Evolutionary conservation across 2,888 invertebrate species (phyloP), one percentile per base, ranked within the genome.

Genomic region (Cristatella mucedo): DNA sequence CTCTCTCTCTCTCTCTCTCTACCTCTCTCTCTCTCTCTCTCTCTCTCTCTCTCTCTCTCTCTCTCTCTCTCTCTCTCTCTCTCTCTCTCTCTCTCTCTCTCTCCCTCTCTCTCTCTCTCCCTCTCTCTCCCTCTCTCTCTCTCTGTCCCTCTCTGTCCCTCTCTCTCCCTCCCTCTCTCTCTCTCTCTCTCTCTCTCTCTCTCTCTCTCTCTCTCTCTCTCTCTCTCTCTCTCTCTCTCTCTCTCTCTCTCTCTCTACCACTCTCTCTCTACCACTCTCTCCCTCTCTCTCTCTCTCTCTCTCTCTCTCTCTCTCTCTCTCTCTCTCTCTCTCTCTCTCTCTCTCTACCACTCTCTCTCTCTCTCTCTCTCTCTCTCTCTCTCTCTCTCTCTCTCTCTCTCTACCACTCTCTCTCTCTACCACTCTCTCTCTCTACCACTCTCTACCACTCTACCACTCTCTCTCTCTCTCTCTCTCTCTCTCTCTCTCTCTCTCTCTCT

Each of bases 401-500:
- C 4, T n/a, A n/a, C n/a, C n/a, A n/a, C n/a, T n/a, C n/a, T n/a
- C n/a, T n/a, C n/a, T n/a, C n/a, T n/a, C n/a, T n/a, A n/a, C n/a
- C n/a, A n/a, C n/a, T n/a, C n/a, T n/a, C n/a, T n/a, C n/a, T n/a
- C n/a, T n/a, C n/a, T n/a, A n/a, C n/a, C n/a, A n/a, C n/a, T n/a
- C n/a, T n/a, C n/a, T n/a, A n/a, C n/a, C n/a, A n/a, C n/a, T n/a
- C n/a, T n/a, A n/a, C n/a, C n/a, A n/a, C n/a, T n/a, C n/a, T n/a
- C n/a, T n/a, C n/a, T n/a, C n/a, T n/a, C 24, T 4, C 30, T 9
- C 30, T 30, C 18, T 16, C 16, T 22, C 32, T 31, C 16, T 24
- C 16, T 32, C 21, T 34, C n/a, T 40, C 24, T 33, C 15, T 40
- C 22, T 40, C 19, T 34, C 31, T 42, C 19, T 40, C 34, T 40